Evolutionary conservation across 1,140 invertebrate species (phyloP).

Genomic region (Euborellia annulipes): DNA sequence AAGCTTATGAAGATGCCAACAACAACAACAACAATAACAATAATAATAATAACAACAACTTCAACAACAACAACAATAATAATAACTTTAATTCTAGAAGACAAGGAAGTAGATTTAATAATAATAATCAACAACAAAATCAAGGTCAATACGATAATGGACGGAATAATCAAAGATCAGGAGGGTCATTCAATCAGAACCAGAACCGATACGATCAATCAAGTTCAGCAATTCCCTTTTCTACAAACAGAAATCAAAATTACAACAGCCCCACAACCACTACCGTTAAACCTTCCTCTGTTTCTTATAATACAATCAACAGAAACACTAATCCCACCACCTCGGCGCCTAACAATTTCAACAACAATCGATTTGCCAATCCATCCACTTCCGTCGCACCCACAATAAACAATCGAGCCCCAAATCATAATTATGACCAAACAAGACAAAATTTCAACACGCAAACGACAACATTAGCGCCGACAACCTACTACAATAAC

Average conservation of each 20-base stretch:
- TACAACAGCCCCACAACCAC: background rate
- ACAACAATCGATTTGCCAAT: too few relatives aligned
- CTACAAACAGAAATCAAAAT: background rate
- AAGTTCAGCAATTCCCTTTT: too few relatives aligned
- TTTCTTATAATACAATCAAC: background rate
- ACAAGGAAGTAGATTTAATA: background rate
- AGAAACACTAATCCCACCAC: too few relatives aligned
- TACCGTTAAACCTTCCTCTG: background rate
- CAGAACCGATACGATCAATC: too few relatives aligned
- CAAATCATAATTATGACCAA: constrained; percentile 1
- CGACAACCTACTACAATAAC: constrained; percentile 14
- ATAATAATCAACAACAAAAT: background rate
- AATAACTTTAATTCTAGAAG: background rate
- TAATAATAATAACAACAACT: background rate
- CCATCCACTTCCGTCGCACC: too few relatives aligned
- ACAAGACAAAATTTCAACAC: background rate
- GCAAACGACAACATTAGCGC: constrained; percentile 2
- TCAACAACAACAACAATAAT: background rate
- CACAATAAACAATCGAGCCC: background rate
- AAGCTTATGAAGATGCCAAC: background rate
- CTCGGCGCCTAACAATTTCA: too few relatives aligned
- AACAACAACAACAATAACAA: constrained; percentile 1
- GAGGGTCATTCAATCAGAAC: too few relatives aligned
- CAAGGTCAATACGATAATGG: background rate
- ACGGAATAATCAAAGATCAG: background rate